Evolutionary conservation across 2,888 invertebrate species (phyloP), one percentile per base, ranked within the genome.

Genomic region (Tetragnatha montana): DNA sequence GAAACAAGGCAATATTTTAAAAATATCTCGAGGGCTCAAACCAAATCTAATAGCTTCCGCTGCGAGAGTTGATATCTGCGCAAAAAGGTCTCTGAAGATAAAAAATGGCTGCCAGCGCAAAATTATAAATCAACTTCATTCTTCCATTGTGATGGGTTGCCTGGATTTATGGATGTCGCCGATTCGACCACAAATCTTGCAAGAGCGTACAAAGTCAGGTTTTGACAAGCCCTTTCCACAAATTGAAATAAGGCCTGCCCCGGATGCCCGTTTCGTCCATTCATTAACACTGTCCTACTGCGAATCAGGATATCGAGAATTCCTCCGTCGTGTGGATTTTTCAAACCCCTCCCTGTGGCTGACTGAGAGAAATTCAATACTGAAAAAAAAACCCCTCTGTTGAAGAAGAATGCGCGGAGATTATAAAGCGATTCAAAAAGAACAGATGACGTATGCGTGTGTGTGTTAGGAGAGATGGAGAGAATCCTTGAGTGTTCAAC

Each of bases 111-210:
- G 68, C 70, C 76, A 71, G 69, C 51, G 79, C 71, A 85, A 85
- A 85, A 84, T 84, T 78, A 85, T 85, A 85, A 79, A 85, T 85
- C 85, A 85, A 79, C 85, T 85, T 85, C 85, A 85, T 85, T 85
- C 76, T 71, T 22, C 85, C 73, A 85, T 85, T 85, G 85, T 85
- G 78, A 85, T 85, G 21, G 68, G 50, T 85, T 49, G 69, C 51
- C 70, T 78, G 22, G 79, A 85, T 85, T 85, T 85, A 85, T 85
- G 68, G n/a, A 78, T 85, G 73, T 80, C 71, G 71, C 60, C n/a
- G 80, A 73, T 68, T 80, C 79, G 79, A 68, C 70, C 86, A 86
- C 85, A 85, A 85, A 85, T 85, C 85, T 85, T 85, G 78, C 78
- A 71, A 83, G 68, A 75, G 47, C 51, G 85, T 73, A 69, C 50